Conservation (phyloP, 1,140 invertebrate species). For the Capitella teleta region DNA sequence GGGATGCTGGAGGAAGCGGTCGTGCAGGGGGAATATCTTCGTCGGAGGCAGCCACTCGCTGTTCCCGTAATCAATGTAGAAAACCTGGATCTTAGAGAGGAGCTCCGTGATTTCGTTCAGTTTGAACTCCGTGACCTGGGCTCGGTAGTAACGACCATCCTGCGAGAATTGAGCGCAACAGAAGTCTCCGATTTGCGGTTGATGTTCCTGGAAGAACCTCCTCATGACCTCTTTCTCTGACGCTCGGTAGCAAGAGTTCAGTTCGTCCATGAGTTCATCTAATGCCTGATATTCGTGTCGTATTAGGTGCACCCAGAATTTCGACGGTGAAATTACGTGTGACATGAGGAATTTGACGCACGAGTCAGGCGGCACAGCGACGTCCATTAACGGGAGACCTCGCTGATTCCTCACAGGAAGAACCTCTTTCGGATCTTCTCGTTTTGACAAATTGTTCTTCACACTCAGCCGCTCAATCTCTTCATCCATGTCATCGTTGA, state of each 20-base stretch:
- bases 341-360: not conserved
- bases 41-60: constrained; percentile 1
- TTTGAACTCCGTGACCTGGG: not conserved
- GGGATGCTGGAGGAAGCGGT: not conserved
- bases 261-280: not conserved
- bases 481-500: no score
- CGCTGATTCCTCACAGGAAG: no score
- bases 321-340: not conserved
- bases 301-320: constrained; percentile 1
- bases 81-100: not conserved
- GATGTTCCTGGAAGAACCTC: not conserved
- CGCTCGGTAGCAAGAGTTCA: not conserved
- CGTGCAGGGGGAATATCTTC: not conserved
- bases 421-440: no score
- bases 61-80: constrained; percentile 7
- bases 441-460: no score
- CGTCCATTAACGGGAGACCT: no score
- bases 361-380: no score
- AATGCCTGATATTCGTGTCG: not conserved
- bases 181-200: not conserved
- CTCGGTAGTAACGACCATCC: not conserved
- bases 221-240: not conserved
- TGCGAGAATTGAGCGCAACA: constrained; percentile 2
- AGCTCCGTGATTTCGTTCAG: constrained; percentile 46
- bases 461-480: no score